A percentile compares a stretch with the other conserved stretches of the same genome.
Evolutionary conservation across 2,113 vertebrate species (phyloP).

Genomic region (Promerops cafer): DNA sequence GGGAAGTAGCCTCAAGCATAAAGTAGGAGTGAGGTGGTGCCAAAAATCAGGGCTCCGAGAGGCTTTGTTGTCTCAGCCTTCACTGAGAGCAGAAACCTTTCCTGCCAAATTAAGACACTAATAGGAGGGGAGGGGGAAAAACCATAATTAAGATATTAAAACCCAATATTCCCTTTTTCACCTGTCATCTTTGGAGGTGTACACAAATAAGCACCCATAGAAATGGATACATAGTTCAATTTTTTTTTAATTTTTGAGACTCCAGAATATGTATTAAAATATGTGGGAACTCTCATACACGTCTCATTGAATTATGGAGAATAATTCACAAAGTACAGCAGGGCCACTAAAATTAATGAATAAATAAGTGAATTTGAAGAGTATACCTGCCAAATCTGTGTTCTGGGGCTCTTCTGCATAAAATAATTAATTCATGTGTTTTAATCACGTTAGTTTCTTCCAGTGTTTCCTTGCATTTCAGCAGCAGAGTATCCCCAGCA

Average conservation of each 20-base stretch:
- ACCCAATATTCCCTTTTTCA: background rate
- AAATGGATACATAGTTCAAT: background rate
- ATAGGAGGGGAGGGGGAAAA: background rate
- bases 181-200: background rate
- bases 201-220: background rate
- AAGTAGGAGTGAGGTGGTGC: constrained; percentile 24
- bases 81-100: background rate
- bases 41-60: background rate
- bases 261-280: background rate
- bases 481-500: background rate
- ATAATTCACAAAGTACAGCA: constrained; percentile 1
- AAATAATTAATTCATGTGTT: constrained; percentile 35
- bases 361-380: constrained; percentile 27
- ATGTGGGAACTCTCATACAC: background rate
- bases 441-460: constrained; percentile 34
- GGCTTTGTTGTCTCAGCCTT: constrained; percentile 13
- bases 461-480: background rate
- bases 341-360: constrained; percentile 10
- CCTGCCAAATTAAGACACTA: background rate
- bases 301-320: constrained; percentile 23
- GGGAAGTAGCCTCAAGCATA: constrained; percentile 27
- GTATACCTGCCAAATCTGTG: background rate
- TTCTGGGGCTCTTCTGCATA: background rate
- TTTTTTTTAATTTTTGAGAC: background rate
- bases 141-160: constrained; percentile 20